These are phyloP conservation scores for Coelinius sp. DNA, from an alignment of 2,888 invertebrate genomes.

Conservation along the genomic window DNA sequence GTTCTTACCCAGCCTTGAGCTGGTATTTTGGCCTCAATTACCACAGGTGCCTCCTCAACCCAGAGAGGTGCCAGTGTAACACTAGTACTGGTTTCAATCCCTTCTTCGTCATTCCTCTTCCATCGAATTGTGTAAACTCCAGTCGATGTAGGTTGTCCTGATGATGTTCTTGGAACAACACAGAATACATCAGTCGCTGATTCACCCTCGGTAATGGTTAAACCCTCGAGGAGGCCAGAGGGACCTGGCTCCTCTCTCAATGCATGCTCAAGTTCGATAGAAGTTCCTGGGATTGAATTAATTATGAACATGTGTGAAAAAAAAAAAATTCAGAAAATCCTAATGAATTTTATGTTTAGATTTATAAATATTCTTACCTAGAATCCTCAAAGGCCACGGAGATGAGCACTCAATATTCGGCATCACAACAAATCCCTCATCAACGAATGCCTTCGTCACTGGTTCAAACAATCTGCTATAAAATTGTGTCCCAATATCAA, in stretches of 20 bases:
- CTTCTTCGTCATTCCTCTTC: conserved; percentile 67
- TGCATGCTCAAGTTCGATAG: conserved; percentile 56
- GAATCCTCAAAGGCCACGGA: conserved; percentile 79
- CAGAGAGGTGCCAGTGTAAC: conserved; percentile 74
- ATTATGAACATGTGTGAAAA: too few relatives aligned
- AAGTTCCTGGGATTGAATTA: too few relatives aligned
- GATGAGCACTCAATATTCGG: conserved; percentile 79
- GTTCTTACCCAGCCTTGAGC: conserved; percentile 82
- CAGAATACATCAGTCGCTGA: conserved; percentile 73
- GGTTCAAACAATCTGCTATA: conserved; percentile 78
- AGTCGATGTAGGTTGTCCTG: conserved; percentile 72
- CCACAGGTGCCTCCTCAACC: conserved; percentile 77
- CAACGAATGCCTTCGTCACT: conserved; percentile 77
- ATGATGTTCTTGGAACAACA: conserved; percentile 67
- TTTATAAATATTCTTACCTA: conserved; percentile 76
- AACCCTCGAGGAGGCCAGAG: conserved; percentile 63
- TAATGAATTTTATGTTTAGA: too few relatives aligned
- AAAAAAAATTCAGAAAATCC: too few relatives aligned
- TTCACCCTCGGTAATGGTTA: conserved; percentile 71
- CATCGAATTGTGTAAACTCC: conserved; percentile 74
- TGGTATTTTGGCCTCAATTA: conserved; percentile 77
- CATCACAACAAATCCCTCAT: conserved; percentile 80
- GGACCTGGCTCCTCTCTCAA: conserved; percentile 46
- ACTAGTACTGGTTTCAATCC: conserved; percentile 71
- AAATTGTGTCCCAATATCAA: conserved; percentile 79